Percentiles rank a stretch among this genome's conserved stretches.
phyloP scores from a whole-genome alignment of 2,113 vertebrate species.

The Syrrhaptes paradoxus region DNA sequence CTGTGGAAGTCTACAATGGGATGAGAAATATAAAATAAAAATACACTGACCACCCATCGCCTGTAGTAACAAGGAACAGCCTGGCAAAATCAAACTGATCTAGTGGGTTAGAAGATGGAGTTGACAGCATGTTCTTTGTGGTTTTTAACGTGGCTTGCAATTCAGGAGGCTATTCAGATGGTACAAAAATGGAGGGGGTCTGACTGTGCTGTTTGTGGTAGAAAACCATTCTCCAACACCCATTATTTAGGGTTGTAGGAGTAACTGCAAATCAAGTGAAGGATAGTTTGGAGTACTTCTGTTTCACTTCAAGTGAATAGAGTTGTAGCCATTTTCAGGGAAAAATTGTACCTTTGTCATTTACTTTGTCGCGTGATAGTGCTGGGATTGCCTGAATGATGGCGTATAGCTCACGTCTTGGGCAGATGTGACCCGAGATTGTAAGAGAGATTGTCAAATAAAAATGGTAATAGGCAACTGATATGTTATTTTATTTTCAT shows the following conservation, averaged over 20 bases:
- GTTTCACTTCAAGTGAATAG: neutral
- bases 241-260: neutral
- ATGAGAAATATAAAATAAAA: neutral
- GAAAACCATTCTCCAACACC: neutral
- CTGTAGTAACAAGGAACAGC: neutral
- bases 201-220: neutral
- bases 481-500: neutral
- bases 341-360: neutral
- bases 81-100: neutral
- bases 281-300: neutral
- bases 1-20: neutral
- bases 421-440: neutral
- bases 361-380: neutral
- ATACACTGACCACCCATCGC: neutral
- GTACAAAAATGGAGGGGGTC: neutral
- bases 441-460: neutral
- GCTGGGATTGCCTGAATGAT: neutral
- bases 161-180: neutral
- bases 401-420: neutral
- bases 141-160: neutral
- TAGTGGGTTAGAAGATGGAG: neutral
- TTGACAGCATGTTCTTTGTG: neutral
- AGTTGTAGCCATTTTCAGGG: neutral
- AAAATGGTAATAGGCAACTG: neutral
- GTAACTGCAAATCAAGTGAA: neutral